phyloP scores from a whole-genome alignment of 2,113 vertebrate genomes.

The Eonycteris spelaea region DNA sequence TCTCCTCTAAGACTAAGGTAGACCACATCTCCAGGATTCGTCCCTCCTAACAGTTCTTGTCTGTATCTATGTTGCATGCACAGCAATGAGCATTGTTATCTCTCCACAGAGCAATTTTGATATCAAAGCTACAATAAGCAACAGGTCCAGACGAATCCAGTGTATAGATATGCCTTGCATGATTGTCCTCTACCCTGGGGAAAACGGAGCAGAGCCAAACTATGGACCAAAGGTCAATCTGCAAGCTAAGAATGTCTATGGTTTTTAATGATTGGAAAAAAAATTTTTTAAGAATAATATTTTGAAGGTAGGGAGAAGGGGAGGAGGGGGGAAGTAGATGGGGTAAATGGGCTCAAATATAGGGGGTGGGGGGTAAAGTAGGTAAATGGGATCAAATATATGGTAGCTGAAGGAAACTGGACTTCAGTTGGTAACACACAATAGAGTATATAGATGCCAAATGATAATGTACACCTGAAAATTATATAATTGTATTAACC shows the following conservation, averaged over 20 bases:
- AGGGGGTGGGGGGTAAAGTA: not conserved
- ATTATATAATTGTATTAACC: too few relatives aligned
- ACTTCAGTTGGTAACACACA: too few relatives aligned
- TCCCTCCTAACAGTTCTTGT: not conserved
- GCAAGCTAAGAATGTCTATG: not conserved
- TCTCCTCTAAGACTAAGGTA: not conserved
- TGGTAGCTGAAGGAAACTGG: too few relatives aligned
- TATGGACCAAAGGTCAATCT: not conserved
- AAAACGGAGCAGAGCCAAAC: not conserved
- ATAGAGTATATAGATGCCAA: too few relatives aligned
- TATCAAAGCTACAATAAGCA: not conserved
- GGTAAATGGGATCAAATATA: too few relatives aligned
- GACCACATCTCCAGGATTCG: not conserved
- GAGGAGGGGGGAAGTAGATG: too few relatives aligned
- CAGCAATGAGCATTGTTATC: not conserved
- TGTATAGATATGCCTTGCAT: not conserved
- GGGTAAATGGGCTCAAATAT: too few relatives aligned
- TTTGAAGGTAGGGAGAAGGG: too few relatives aligned
- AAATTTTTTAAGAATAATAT: not conserved
- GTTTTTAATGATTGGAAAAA: not conserved
- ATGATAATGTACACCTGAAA: too few relatives aligned
- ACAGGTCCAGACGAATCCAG: not conserved
- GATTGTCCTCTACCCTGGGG: not conserved
- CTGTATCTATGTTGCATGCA: not conserved
- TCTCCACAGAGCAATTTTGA: not conserved